A percentile compares a stretch with the other conserved stretches of the same genome.
Conservation (phyloP, 2,888 invertebrate genomes). For the Melanophora roralis region DNA sequence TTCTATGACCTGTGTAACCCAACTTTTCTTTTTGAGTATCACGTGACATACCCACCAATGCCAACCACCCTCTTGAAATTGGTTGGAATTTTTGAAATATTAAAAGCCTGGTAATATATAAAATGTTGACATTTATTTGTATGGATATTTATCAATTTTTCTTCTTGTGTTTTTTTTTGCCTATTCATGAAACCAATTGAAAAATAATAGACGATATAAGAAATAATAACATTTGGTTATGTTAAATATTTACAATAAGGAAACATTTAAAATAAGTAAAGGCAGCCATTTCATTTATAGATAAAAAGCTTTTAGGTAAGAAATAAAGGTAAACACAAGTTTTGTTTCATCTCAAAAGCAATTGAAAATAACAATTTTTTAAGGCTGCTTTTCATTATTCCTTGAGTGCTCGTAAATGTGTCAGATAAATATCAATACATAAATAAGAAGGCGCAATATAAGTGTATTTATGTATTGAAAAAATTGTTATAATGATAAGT, state of each 20-base stretch:
- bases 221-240: not conserved
- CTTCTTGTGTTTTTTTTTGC: not conserved
- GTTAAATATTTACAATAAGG: not conserved
- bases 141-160: not conserved
- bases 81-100: slow-evolving; percentile 2
- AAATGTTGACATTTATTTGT: slow-evolving; percentile 22
- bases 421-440: no score
- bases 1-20: slow-evolving; percentile 1
- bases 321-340: no score
- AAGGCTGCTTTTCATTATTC: no score
- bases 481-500: no score
- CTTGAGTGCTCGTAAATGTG: no score
- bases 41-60: not conserved
- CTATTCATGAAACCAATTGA: not conserved
- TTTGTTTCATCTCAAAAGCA: no score
- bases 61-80: not conserved
- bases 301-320: no score
- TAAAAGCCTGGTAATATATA: not conserved
- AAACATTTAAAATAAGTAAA: no score
- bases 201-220: not conserved
- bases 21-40: not conserved
- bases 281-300: no score
- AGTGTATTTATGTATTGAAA: no score
- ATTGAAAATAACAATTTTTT: no score
- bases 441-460: no score